These are phyloP conservation scores for Ranitomeya variabilis DNA, from an alignment of 2,113 vertebrate species.

Conservation along the genomic window DNA sequence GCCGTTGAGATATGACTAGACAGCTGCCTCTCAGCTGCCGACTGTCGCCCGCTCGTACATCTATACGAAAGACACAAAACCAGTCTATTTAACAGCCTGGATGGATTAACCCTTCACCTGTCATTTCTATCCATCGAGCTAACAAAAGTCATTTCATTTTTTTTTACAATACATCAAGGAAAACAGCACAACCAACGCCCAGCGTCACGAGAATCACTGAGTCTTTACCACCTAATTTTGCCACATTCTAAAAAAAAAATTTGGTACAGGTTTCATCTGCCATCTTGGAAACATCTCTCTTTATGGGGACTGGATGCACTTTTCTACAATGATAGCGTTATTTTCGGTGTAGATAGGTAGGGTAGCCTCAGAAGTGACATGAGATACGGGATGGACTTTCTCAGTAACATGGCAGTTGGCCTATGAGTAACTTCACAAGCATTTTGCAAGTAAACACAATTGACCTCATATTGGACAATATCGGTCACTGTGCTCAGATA, in stretches of 20 bases:
- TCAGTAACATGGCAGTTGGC: not conserved
- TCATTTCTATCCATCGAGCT: not conserved
- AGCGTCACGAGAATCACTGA: not conserved
- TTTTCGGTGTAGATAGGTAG: not conserved
- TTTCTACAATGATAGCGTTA: not conserved
- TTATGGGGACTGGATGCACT: not conserved
- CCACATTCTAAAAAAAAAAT: too few species aligned
- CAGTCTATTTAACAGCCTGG: slow-evolving; percentile 28
- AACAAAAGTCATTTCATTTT: not conserved
- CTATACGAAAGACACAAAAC: slow-evolving; percentile 37
- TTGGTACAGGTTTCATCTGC: not conserved
- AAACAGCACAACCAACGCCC: not conserved
- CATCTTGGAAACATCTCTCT: not conserved
- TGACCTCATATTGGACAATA: not conserved
- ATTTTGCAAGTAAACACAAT: slow-evolving; percentile 10
- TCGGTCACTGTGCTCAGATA: not conserved
- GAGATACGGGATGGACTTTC: not conserved
- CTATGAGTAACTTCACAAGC: not conserved
- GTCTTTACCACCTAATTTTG: not conserved
- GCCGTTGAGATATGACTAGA: slow-evolving; percentile 49
- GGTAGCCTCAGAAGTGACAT: not conserved
- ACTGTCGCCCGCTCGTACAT: slow-evolving; percentile 51
- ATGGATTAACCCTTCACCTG: slow-evolving; percentile 26
- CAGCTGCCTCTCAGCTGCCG: slow-evolving; percentile 68
- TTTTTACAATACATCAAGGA: not conserved